phyloP scores from a whole-genome alignment of 2,888 invertebrate genomes.

The Idaea dimidiata region DNA sequence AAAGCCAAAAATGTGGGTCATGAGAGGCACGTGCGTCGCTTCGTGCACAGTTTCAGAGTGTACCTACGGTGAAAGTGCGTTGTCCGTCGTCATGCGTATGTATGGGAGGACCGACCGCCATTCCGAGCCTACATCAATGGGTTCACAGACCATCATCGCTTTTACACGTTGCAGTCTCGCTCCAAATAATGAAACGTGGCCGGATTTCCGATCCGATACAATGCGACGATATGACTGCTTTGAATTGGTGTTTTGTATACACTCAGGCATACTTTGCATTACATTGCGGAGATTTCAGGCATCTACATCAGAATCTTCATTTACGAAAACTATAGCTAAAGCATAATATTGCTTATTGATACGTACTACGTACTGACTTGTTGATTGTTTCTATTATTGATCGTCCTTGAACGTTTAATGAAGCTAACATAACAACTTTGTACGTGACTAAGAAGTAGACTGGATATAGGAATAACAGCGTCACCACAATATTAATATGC shows the following conservation, averaged over 20 bases:
- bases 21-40: conserved; percentile 53
- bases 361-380: not conserved
- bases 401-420: not conserved
- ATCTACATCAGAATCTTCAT: not conserved
- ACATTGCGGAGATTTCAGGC: not conserved
- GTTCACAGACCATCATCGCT: conserved; percentile 60
- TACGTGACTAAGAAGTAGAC: not conserved
- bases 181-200: conserved; percentile 67
- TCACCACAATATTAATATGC: not conserved
- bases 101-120: conserved; percentile 52
- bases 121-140: conserved; percentile 60
- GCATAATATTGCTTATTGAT: not conserved
- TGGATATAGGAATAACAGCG: no score
- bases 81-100: conserved; percentile 34
- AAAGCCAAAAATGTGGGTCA: conserved; percentile 57
- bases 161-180: conserved; percentile 66
- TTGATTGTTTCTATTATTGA: not conserved
- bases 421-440: not conserved
- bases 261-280: not conserved
- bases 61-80: conserved; percentile 64
- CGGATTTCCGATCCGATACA: conserved; percentile 67
- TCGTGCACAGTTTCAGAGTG: conserved; percentile 47
- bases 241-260: not conserved
- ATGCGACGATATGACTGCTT: conserved; percentile 17
- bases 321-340: not conserved